These are phyloP conservation scores for Temnothorax rugatulus DNA, from an alignment of 2,888 invertebrate genomes.

Conservation along the genomic window DNA sequence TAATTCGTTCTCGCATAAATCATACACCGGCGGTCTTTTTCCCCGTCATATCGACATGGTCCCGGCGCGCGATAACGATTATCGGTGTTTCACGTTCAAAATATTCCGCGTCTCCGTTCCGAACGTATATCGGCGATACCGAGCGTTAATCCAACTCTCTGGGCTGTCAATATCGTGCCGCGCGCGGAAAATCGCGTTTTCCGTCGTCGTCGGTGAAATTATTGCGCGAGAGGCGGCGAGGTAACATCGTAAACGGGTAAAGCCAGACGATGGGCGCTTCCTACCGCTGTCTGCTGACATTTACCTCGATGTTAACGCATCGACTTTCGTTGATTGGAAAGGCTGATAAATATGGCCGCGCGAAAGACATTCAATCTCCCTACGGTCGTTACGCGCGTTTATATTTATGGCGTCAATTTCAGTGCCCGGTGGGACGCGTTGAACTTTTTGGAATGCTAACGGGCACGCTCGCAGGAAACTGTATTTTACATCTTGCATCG, in stretches of 20 bases:
- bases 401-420: conserved; percentile 34
- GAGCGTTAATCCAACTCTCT: conserved; percentile 22
- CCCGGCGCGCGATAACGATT: conserved; percentile 66
- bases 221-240: conserved; percentile 11
- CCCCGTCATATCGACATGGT: conserved; percentile 35
- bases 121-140: conserved; percentile 31
- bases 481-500: conserved; percentile 44
- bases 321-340: conserved; percentile 50
- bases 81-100: conserved; percentile 66
- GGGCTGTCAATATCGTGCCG: conserved; percentile 34
- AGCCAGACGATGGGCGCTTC: conserved; percentile 38
- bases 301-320: conserved; percentile 47
- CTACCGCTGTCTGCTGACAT: conserved; percentile 32
- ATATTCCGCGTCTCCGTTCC: conserved; percentile 53
- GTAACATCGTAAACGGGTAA: conserved; percentile 4
- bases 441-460: conserved; percentile 42
- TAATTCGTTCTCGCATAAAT: conserved; percentile 51
- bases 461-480: conserved; percentile 19
- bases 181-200: conserved; percentile 41
- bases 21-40: conserved; percentile 22
- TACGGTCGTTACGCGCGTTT: conserved; percentile 34
- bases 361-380: conserved; percentile 34
- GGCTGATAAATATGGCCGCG: conserved; percentile 28
- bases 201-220: conserved; percentile 23
- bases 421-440: not conserved